Evolutionary conservation across 2,888 invertebrate genomes (phyloP).

Genomic region (Eueremaeus valkanovi): DNA sequence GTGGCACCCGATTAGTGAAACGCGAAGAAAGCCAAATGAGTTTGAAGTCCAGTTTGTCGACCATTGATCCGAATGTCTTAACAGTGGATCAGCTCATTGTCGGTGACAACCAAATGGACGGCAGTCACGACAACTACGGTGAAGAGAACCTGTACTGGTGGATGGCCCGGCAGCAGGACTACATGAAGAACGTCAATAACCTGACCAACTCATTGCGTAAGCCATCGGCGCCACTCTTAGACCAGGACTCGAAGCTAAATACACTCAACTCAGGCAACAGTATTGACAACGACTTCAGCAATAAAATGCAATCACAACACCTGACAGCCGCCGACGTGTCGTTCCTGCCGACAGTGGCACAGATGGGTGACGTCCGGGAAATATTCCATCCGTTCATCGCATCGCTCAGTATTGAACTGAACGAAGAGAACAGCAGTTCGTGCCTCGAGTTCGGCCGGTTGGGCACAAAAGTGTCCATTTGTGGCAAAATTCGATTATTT

Average conservation of each 20-base stretch:
- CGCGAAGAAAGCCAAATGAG: slow-evolving; percentile 52
- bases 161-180: slow-evolving; percentile 87
- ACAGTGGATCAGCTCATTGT: neutral
- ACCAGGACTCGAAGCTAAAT: slow-evolving; percentile 51
- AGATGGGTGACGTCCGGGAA: slow-evolving; percentile 81
- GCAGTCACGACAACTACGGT: slow-evolving; percentile 48
- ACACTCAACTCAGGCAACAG: slow-evolving; percentile 51
- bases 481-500: slow-evolving; percentile 76
- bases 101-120: slow-evolving; percentile 39
- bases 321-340: slow-evolving; percentile 47
- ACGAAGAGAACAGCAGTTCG: slow-evolving; percentile 37
- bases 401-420: slow-evolving; percentile 77
- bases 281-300: slow-evolving; percentile 43
- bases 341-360: slow-evolving; percentile 49
- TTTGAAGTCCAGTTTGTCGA: slow-evolving; percentile 51
- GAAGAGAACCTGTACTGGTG: slow-evolving; percentile 89
- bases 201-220: slow-evolving; percentile 38
- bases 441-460: slow-evolving; percentile 51
- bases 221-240: slow-evolving; percentile 44
- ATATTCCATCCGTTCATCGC: slow-evolving; percentile 87
- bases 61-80: slow-evolving; percentile 47
- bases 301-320: slow-evolving; percentile 20
- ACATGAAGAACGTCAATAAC: slow-evolving; percentile 53
- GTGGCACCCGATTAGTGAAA: slow-evolving; percentile 45
- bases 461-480: slow-evolving; percentile 68